Percentiles rank a stretch among this genome's conserved stretches.
Conservation (phyloP, 1,140 invertebrate genomes). For the Bombus difficillimus region DNA sequence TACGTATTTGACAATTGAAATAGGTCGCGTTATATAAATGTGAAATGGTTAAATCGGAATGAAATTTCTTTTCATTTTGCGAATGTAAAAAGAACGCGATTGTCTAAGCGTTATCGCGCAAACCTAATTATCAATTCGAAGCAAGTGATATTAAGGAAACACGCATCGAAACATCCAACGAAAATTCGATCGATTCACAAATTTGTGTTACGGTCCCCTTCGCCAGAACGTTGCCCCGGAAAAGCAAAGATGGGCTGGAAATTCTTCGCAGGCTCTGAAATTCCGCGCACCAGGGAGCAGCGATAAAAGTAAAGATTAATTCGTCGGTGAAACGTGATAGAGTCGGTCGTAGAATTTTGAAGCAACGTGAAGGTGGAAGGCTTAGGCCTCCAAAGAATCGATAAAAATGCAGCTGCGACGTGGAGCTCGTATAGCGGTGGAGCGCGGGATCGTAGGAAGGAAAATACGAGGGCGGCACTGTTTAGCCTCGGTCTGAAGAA, state of each 20-base stretch:
- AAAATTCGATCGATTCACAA: not conserved
- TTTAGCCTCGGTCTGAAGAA: slow-evolving; percentile 34
- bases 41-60: no score
- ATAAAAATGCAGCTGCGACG: slow-evolving; percentile 39
- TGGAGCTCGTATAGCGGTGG: slow-evolving; percentile 14
- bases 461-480: slow-evolving; percentile 51
- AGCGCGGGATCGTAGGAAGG: slow-evolving; percentile 40
- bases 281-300: not conserved
- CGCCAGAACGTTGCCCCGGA: no score
- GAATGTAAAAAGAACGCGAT: no score
- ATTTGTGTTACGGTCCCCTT: not conserved
- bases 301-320: not conserved
- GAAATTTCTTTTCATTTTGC: no score
- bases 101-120: no score
- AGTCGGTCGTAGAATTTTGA: slow-evolving; percentile 14
- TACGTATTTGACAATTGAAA: no score
- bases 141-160: no score
- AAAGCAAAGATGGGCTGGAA: not conserved
- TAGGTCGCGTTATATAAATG: no score
- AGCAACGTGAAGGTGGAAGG: not conserved
- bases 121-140: no score
- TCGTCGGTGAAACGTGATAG: not conserved
- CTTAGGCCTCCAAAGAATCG: slow-evolving; percentile 34
- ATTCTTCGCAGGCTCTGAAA: not conserved
- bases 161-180: no score